phyloP scores from a whole-genome alignment of 2,797 vertebrate genomes.

The Sphaeramia orbicularis region DNA sequence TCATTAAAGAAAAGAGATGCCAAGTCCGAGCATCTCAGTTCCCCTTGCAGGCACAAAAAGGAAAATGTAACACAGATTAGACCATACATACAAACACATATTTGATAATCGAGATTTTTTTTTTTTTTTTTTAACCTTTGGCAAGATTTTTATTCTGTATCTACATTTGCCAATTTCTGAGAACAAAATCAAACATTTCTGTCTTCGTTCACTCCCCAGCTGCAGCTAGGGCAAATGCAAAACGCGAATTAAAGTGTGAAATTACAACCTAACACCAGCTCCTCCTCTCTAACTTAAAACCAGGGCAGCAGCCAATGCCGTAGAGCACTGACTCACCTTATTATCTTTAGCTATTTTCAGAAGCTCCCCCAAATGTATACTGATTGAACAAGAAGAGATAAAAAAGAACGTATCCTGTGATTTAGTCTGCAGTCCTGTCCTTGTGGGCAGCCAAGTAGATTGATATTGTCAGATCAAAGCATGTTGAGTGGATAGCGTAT shows the following conservation, averaged over 20 bases:
- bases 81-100: neutral
- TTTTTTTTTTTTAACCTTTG: constrained; percentile 7
- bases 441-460: constrained; percentile 40
- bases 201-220: constrained; percentile 38
- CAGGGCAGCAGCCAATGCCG: constrained; percentile 44
- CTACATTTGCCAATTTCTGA: constrained; percentile 43
- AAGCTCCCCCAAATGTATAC: constrained; percentile 45
- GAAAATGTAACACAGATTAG: constrained; percentile 28
- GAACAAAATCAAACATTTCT: constrained; percentile 60
- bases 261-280: constrained; percentile 66
- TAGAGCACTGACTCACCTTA: constrained; percentile 51
- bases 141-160: constrained; percentile 34
- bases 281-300: constrained; percentile 45
- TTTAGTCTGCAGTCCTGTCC: constrained; percentile 27
- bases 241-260: constrained; percentile 68
- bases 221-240: constrained; percentile 37
- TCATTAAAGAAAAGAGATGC: constrained; percentile 83
- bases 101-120: constrained; percentile 25
- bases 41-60: constrained; percentile 23
- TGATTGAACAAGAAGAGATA: constrained; percentile 62
- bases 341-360: constrained; percentile 64
- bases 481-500: constrained; percentile 29
- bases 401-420: constrained; percentile 30
- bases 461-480: constrained; percentile 71
- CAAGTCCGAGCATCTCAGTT: constrained; percentile 65